Conservation (phyloP, 1,140 invertebrate species). For the Galleria mellonella region DNA sequence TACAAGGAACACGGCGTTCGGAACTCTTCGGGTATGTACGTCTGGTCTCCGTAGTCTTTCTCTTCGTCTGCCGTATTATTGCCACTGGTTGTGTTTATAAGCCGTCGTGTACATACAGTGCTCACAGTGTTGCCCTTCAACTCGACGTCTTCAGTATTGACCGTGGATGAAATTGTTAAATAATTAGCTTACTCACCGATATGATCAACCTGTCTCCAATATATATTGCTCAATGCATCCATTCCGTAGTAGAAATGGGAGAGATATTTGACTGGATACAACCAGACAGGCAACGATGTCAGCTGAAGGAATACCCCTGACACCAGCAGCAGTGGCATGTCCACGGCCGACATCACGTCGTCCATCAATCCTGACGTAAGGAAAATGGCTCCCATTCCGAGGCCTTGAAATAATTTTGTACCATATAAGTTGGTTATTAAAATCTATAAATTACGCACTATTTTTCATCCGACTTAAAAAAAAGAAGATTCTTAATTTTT, state of each 20-base stretch:
- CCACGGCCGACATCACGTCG: slow-evolving; percentile 52
- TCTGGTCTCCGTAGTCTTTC: no score
- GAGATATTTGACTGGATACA: slow-evolving; percentile 74
- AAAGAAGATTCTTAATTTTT: no score
- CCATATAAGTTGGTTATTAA: background rate
- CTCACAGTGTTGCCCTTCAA: no score
- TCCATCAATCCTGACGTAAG: slow-evolving; percentile 41
- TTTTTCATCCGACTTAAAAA: no score
- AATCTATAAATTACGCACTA: no score
- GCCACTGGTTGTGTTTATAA: no score
- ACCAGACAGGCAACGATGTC: slow-evolving; percentile 56
- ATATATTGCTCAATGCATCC: slow-evolving; percentile 76
- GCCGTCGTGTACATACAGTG: no score
- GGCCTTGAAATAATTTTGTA: slow-evolving; percentile 23
- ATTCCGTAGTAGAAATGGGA: slow-evolving; percentile 78
- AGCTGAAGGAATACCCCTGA: slow-evolving; percentile 56
- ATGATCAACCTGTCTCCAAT: slow-evolving; percentile 74
- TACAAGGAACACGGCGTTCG: no score
- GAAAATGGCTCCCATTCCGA: slow-evolving; percentile 55
- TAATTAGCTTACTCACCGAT: slow-evolving; percentile 75
- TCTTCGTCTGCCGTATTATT: no score
- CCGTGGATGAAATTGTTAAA: no score
- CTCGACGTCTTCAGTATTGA: no score
- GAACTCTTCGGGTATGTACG: no score
- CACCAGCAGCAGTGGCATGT: slow-evolving; percentile 52